phyloP scores from a whole-genome alignment of 2,888 invertebrate genomes.

The Ophraella communa region DNA sequence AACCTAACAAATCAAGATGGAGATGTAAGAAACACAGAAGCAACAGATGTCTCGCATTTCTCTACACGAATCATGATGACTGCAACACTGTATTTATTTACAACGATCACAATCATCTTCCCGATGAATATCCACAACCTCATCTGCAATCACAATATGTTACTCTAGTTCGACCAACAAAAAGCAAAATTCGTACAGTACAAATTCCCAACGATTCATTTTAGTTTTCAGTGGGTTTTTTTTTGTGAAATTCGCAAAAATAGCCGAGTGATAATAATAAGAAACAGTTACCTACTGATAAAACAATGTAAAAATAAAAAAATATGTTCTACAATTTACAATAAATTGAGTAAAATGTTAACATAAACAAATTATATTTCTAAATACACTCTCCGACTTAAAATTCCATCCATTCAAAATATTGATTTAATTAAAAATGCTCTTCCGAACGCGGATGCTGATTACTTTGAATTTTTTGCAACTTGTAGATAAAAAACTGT shows the following conservation, averaged over 20 bases:
- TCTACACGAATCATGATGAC: conserved; percentile 6
- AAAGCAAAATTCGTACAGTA: neutral
- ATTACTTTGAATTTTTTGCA: too few species aligned
- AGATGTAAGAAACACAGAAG: conserved; percentile 38
- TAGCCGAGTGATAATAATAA: too few species aligned
- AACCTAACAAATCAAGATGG: conserved; percentile 39
- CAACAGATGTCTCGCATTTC: conserved; percentile 33
- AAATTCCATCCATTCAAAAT: too few species aligned
- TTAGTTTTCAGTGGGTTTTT: neutral
- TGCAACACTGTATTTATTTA: conserved; percentile 9
- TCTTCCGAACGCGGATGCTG: too few species aligned
- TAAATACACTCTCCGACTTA: too few species aligned
- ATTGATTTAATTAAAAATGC: too few species aligned
- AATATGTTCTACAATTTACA: too few species aligned
- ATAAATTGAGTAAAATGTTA: too few species aligned
- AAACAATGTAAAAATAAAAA: too few species aligned
- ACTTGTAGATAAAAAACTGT: too few species aligned
- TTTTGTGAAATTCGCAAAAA: neutral
- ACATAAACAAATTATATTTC: too few species aligned
- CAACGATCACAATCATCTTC: conserved; percentile 18
- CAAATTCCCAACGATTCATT: neutral
- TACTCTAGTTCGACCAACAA: neutral
- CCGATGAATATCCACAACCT: conserved; percentile 10
- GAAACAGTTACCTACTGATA: too few species aligned
- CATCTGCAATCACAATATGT: conserved; percentile 3